Conservation (phyloP, 2,113 vertebrate species). For the Girardinichthys multiradiatus region DNA sequence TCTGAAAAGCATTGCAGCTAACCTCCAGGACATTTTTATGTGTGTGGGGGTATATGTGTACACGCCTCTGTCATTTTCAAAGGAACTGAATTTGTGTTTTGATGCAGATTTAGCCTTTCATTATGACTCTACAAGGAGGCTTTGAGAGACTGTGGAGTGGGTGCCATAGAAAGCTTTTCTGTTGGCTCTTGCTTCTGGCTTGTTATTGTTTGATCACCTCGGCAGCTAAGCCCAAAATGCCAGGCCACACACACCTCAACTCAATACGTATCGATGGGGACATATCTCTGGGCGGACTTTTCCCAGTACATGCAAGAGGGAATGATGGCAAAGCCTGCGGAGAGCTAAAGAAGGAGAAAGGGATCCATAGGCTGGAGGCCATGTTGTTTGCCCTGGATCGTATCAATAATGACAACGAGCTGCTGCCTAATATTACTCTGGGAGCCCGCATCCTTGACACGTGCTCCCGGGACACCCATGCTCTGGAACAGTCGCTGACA, state of each 20-base stretch:
- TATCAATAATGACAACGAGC: slow-evolving; percentile 94
- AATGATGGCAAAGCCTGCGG: slow-evolving; percentile 91
- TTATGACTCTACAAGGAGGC: slow-evolving; percentile 69
- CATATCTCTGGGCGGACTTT: slow-evolving; percentile 93
- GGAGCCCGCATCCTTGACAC: slow-evolving; percentile 95
- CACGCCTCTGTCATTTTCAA: slow-evolving; percentile 61
- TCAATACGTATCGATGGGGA: slow-evolving; percentile 97
- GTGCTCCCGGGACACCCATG: slow-evolving; percentile 94
- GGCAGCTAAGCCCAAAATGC: slow-evolving; percentile 88
- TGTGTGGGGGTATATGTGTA: slow-evolving; percentile 48
- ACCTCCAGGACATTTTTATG: slow-evolving; percentile 63
- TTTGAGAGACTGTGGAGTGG: slow-evolving; percentile 55
- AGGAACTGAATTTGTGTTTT: slow-evolving; percentile 64
- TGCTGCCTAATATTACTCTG: slow-evolving; percentile 96
- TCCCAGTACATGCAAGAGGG: slow-evolving; percentile 91
- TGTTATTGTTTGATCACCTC: slow-evolving; percentile 75
- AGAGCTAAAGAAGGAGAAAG: slow-evolving; percentile 96
- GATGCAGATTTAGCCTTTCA: slow-evolving; percentile 68
- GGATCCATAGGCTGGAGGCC: slow-evolving; percentile 94
- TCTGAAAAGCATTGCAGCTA: slow-evolving; percentile 51
- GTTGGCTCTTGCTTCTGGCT: slow-evolving; percentile 57
- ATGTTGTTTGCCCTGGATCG: slow-evolving; percentile 96
- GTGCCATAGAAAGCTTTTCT: slow-evolving; percentile 44
- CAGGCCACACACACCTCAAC: slow-evolving; percentile 92
- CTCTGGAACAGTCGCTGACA: slow-evolving; percentile 95